These are phyloP conservation scores for Agrochola lota DNA, from an alignment of 2,888 invertebrate species.

Conservation along the genomic window DNA sequence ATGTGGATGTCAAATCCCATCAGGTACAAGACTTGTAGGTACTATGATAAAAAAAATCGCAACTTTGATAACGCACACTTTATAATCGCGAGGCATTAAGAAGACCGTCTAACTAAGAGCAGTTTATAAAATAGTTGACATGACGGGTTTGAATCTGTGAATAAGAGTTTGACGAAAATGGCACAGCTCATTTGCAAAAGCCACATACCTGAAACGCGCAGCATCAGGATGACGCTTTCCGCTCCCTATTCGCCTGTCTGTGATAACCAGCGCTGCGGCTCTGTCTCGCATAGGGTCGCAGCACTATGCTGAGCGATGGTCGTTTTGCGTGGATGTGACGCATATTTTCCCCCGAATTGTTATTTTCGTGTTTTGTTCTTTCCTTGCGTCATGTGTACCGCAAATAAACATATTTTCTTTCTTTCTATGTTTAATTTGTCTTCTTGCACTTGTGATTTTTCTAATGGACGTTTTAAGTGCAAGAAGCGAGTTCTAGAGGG, in stretches of 20 bases:
- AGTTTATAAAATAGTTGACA: background rate
- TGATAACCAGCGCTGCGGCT: no score
- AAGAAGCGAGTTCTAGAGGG: background rate
- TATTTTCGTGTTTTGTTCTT: no score
- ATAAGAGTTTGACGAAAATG: background rate
- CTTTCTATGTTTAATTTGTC: no score
- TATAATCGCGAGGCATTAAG: slow-evolving; percentile 8
- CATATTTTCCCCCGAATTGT: no score
- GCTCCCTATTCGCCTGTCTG: background rate
- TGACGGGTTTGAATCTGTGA: background rate
- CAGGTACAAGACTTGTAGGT: background rate
- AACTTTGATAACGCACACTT: background rate
- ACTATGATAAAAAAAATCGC: background rate
- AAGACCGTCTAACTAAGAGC: no score
- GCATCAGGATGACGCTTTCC: background rate
- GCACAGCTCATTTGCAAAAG: slow-evolving; percentile 10
- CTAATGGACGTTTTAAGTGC: background rate
- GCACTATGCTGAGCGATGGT: no score
- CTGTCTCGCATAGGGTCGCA: no score
- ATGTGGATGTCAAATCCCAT: background rate
- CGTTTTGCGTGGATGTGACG: no score
- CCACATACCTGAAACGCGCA: slow-evolving; percentile 1
- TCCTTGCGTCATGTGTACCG: no score
- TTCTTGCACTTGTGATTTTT: background rate
- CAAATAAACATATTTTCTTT: no score